These are phyloP conservation scores for Drosophila nebulosa DNA, from an alignment of 1,140 invertebrate species.

Conservation along the genomic window DNA sequence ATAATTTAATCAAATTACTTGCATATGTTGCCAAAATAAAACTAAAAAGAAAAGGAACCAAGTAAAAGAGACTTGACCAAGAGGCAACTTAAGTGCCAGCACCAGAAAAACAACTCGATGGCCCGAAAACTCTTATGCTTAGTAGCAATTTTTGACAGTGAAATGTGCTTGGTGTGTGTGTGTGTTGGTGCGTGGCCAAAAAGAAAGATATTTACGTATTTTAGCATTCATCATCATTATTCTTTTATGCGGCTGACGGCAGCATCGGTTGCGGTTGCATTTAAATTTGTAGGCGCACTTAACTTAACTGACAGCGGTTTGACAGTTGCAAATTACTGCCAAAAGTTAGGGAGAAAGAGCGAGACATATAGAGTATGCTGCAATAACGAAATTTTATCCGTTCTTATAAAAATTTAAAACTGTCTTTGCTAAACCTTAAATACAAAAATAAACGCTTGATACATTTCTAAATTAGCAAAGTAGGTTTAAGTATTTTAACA, in stretches of 20 bases:
- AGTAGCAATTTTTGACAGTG: constrained; percentile 71
- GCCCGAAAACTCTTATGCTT: constrained; percentile 39
- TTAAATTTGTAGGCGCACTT: constrained; percentile 59
- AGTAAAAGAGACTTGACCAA: constrained; percentile 11
- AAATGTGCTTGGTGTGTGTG: constrained; percentile 56
- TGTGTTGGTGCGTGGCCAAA: constrained; percentile 40
- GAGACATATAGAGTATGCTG: neutral
- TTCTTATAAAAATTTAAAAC: neutral
- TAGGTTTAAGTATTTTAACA: too few species aligned
- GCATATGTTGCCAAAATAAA: constrained; percentile 73
- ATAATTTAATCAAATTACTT: constrained; percentile 80
- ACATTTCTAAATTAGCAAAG: too few species aligned
- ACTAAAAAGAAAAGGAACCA: constrained; percentile 19
- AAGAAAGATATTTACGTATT: constrained; percentile 76
- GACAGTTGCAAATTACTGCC: constrained; percentile 67
- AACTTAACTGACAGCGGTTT: constrained; percentile 61
- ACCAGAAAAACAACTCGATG: constrained; percentile 44
- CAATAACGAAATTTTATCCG: neutral
- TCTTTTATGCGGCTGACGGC: constrained; percentile 40
- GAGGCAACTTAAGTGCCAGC: constrained; percentile 39
- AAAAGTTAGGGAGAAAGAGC: constrained; percentile 2
- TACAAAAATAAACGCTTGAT: too few species aligned
- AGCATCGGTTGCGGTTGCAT: constrained; percentile 36
- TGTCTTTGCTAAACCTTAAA: too few species aligned
- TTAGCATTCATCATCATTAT: constrained; percentile 77